Conservation (phyloP, 2,888 invertebrate genomes). For the Argynnis bischoffii region DNA sequence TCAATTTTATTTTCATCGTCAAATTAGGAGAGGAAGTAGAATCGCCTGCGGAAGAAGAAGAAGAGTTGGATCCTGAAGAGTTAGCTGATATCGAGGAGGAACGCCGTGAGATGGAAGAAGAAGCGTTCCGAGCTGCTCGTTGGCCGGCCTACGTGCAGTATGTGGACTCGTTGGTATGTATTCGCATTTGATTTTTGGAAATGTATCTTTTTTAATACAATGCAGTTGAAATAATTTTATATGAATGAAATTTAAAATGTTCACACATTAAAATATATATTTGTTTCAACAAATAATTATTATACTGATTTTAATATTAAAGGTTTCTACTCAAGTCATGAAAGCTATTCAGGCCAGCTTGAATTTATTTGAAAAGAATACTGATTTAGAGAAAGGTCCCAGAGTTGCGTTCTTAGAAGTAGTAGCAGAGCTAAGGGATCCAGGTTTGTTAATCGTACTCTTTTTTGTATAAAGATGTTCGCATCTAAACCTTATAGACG, state of each 20-base stretch:
- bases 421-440: slow-evolving; percentile 87
- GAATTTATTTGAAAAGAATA: slow-evolving; percentile 83
- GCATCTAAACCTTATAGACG: too few relatives aligned
- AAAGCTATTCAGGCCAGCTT: slow-evolving; percentile 78
- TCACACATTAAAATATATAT: not conserved
- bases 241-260: not conserved
- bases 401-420: slow-evolving; percentile 89
- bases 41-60: slow-evolving; percentile 67
- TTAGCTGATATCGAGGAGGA: slow-evolving; percentile 73
- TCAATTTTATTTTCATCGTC: too few relatives aligned
- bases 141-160: slow-evolving; percentile 80
- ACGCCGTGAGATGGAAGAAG: slow-evolving; percentile 63
- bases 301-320: not conserved
- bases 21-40: slow-evolving; percentile 65
- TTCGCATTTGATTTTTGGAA: slow-evolving; percentile 5
- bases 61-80: slow-evolving; percentile 64
- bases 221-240: not conserved
- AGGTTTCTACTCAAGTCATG: slow-evolving; percentile 74
- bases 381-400: slow-evolving; percentile 80
- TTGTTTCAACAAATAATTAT: not conserved
- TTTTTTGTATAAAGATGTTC: too few relatives aligned
- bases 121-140: slow-evolving; percentile 63
- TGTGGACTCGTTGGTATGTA: slow-evolving; percentile 66
- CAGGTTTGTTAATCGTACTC: slow-evolving; percentile 64
- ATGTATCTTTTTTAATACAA: not conserved